Conservation (phyloP, 1,140 invertebrate genomes). For the Leptinotarsa undecemlineata region DNA sequence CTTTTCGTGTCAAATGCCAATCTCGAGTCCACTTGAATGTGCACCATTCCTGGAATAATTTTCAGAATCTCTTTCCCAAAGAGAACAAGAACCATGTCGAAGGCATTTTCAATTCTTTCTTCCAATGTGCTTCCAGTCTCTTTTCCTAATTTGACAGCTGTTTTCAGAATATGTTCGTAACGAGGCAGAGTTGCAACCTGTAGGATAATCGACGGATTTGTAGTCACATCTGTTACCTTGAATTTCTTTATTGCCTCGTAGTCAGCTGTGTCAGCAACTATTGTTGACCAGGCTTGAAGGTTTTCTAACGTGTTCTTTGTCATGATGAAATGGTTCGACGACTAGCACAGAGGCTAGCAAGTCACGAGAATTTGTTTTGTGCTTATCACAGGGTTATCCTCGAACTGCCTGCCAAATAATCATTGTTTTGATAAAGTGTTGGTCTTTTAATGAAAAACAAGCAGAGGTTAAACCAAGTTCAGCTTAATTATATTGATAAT, state of each 20-base stretch:
- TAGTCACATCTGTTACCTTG: constrained; percentile 98
- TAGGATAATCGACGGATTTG: constrained; percentile 96
- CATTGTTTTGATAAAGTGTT: too few relatives aligned
- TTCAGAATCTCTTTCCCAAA: constrained; percentile 98
- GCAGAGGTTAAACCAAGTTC: too few relatives aligned
- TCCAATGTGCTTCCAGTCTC: constrained; percentile 68
- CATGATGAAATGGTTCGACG: too few relatives aligned
- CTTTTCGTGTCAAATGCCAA: constrained; percentile 92
- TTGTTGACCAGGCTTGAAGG: constrained; percentile 61
- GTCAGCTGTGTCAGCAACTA: constrained; percentile 97
- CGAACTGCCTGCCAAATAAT: too few relatives aligned
- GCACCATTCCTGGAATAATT: constrained; percentile 95
- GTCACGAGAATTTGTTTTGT: too few relatives aligned
- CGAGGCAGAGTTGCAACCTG: constrained; percentile 89
- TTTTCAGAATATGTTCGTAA: constrained; percentile 85
- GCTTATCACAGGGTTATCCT: too few relatives aligned
- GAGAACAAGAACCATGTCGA: constrained; percentile 92
- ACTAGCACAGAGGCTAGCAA: too few relatives aligned
- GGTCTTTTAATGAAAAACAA: too few relatives aligned
- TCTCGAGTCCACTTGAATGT: constrained; percentile 97
- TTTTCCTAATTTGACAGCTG: constrained; percentile 87
- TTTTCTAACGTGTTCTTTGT: background rate
- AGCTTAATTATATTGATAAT: too few relatives aligned
- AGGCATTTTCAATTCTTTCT: constrained; percentile 77
- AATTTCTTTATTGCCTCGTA: constrained; percentile 97